These are phyloP conservation scores for Archips xylosteana DNA, from an alignment of 2,888 invertebrate genomes.

Conservation along the genomic window DNA sequence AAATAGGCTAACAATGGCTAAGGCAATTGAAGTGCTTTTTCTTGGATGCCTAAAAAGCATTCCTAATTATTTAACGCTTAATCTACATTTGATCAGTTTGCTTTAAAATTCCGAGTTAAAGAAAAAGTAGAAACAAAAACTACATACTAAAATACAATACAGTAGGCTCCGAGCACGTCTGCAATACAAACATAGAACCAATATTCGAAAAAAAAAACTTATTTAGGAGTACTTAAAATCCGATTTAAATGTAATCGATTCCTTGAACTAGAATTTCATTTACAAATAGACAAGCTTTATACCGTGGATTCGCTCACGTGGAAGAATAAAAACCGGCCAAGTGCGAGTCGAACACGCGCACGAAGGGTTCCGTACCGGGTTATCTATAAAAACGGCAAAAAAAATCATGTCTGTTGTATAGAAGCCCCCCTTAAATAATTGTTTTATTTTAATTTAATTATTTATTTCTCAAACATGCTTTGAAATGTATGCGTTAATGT, in stretches of 20 bases:
- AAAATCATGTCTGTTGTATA: too few relatives aligned
- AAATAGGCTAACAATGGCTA: neutral
- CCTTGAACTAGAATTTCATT: neutral
- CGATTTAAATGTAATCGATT: neutral
- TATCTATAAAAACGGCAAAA: too few relatives aligned
- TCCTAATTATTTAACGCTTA: neutral
- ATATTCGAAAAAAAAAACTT: neutral
- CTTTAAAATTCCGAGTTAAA: neutral
- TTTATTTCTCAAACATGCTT: too few relatives aligned
- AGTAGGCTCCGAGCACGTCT: neutral
- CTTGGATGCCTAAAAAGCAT: neutral
- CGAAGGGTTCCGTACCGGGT: too few relatives aligned
- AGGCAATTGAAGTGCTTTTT: neutral
- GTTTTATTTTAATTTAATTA: too few relatives aligned
- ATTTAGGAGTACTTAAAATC: neutral
- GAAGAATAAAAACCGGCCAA: too few relatives aligned
- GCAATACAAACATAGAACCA: constrained; percentile 1
- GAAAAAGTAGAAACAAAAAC: neutral
- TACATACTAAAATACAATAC: neutral
- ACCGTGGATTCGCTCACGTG: too few relatives aligned
- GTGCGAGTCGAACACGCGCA: too few relatives aligned
- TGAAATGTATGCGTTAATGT: too few relatives aligned
- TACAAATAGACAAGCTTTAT: neutral
- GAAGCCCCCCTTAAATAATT: too few relatives aligned
- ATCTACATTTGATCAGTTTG: neutral